Evolutionary conservation across 2,797 vertebrate genomes (phyloP).

Genomic region (Lerista edwardsae): DNA sequence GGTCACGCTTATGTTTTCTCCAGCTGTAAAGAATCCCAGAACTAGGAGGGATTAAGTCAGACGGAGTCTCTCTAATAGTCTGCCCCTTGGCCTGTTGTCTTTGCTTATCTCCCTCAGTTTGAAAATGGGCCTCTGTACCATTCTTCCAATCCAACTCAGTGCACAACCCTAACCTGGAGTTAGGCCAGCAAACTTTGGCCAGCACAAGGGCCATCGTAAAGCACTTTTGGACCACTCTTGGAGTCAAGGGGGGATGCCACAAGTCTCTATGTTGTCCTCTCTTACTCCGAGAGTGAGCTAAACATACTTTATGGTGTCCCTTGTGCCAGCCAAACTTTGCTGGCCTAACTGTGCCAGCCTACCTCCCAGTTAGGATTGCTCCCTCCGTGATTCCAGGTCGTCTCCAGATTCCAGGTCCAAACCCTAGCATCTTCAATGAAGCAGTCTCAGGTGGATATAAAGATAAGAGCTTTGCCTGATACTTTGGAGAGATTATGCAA

Average conservation of each 20-base stretch:
- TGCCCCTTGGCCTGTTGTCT: neutral
- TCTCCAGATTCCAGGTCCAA: neutral
- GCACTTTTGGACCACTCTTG: too few relatives aligned
- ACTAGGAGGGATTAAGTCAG: neutral
- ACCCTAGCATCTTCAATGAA: neutral
- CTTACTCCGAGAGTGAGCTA: too few relatives aligned
- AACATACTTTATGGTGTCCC: too few relatives aligned
- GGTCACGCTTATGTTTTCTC: neutral
- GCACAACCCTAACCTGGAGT: too few relatives aligned
- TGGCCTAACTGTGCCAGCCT: too few relatives aligned
- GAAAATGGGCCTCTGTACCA: neutral
- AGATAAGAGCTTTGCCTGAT: neutral
- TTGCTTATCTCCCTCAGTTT: neutral
- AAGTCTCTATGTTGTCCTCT: too few relatives aligned
- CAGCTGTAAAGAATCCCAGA: neutral
- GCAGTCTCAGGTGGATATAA: neutral
- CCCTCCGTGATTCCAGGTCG: too few relatives aligned
- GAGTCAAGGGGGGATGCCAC: too few relatives aligned
- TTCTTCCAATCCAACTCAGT: neutral
- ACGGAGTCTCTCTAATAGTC: neutral
- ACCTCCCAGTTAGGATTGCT: too few relatives aligned
- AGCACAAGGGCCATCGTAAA: too few relatives aligned
- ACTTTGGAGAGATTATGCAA: neutral
- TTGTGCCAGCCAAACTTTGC: too few relatives aligned
- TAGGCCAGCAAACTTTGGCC: too few relatives aligned